A percentile compares a stretch with the other conserved stretches of the same genome.
These are phyloP conservation scores for Crenichthys baileyi DNA, from an alignment of 2,797 vertebrate genomes.

Conservation along the genomic window DNA sequence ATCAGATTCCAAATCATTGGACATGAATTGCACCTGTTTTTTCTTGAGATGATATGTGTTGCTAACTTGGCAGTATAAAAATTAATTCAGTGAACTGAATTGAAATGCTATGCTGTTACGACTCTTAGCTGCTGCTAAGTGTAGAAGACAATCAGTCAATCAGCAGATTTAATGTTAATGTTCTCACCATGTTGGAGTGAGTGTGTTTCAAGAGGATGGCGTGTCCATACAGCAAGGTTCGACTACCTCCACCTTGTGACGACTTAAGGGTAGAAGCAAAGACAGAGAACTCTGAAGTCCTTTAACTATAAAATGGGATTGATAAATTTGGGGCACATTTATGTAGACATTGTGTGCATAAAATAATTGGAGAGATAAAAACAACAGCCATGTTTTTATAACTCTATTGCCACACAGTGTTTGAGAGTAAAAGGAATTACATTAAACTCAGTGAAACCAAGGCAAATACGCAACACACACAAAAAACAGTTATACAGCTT, in stretches of 20 bases:
- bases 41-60: not conserved
- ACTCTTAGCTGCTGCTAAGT: not conserved
- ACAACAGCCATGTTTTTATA: not conserved
- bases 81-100: not conserved
- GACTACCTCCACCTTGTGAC: slow-evolving; percentile 92
- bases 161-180: not conserved
- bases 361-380: not conserved
- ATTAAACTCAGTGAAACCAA: not conserved
- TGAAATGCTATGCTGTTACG: not conserved
- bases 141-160: not conserved
- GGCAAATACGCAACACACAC: not conserved
- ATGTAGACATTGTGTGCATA: not conserved
- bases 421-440: not conserved
- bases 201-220: slow-evolving; percentile 93
- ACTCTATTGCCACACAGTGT: not conserved
- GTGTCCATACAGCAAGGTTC: slow-evolving; percentile 92
- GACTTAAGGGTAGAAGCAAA: slow-evolving; percentile 75
- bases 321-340: not conserved
- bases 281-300: slow-evolving; percentile 6
- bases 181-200: slow-evolving; percentile 92
- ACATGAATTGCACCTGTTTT: not conserved
- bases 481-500: not conserved
- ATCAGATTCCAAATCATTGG: not conserved
- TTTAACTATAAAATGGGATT: not conserved
- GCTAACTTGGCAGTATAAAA: not conserved